phyloP scores from a whole-genome alignment of 2,888 invertebrate genomes.

The Drosophila ezoana region DNA sequence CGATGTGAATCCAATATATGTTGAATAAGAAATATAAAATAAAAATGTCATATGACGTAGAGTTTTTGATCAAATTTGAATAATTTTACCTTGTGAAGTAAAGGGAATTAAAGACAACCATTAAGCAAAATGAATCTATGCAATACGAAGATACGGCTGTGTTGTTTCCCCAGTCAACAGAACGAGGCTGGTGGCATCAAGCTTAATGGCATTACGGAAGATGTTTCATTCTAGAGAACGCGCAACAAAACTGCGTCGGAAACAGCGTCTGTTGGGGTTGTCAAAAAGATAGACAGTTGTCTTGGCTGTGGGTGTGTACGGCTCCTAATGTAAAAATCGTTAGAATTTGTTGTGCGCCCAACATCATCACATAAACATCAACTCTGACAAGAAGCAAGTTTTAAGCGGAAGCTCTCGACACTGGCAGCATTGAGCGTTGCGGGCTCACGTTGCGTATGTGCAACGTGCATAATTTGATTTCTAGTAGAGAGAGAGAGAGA shows the following conservation, averaged over 20 bases:
- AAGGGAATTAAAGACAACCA: slow-evolving; percentile 47
- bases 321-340: slow-evolving; percentile 77
- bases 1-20: too few species aligned
- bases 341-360: slow-evolving; percentile 56
- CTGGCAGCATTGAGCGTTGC: slow-evolving; percentile 29
- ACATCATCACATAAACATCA: slow-evolving; percentile 45
- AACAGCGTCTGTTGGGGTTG: slow-evolving; percentile 51
- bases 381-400: slow-evolving; percentile 47
- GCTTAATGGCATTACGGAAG: slow-evolving; percentile 57
- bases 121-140: slow-evolving; percentile 32
- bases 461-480: slow-evolving; percentile 75
- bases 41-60: too few species aligned
- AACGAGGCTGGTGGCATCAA: slow-evolving; percentile 31
- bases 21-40: too few species aligned
- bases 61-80: background rate
- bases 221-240: slow-evolving; percentile 57
- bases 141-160: slow-evolving; percentile 1
- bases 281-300: slow-evolving; percentile 69
- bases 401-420: slow-evolving; percentile 54
- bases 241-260: slow-evolving; percentile 63
- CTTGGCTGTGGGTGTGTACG: background rate
- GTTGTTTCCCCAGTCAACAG: slow-evolving; percentile 22
- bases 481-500: slow-evolving; percentile 37
- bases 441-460: slow-evolving; percentile 58
- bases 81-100: slow-evolving; percentile 10